Evolutionary conservation across 2,113 vertebrate genomes (phyloP).

Genomic region (Pao palembangensis): DNA sequence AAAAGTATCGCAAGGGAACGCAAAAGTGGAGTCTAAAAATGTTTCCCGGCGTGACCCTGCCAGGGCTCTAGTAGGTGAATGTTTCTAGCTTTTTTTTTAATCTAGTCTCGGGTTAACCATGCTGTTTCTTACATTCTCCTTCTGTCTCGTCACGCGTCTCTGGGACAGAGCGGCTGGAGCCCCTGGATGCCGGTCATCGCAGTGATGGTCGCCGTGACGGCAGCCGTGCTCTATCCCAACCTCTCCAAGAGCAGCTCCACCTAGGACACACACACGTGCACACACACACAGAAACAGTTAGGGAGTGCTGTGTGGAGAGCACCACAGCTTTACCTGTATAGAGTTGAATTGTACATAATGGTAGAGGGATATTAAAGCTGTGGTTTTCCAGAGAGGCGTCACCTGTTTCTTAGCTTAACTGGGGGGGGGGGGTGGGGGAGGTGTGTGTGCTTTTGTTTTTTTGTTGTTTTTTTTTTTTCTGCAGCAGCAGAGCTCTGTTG

Average conservation of each 20-base stretch:
- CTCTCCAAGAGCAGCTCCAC: constrained; percentile 88
- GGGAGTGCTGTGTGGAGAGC: constrained; percentile 52
- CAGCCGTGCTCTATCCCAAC: constrained; percentile 93
- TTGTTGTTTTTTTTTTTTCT: constrained; percentile 53
- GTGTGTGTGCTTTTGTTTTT: constrained; percentile 53
- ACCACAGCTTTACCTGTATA: constrained; percentile 90
- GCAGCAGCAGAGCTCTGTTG: constrained; percentile 37
- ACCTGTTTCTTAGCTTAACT: constrained; percentile 57
- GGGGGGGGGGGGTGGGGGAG: neutral
- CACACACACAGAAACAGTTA: constrained; percentile 16
- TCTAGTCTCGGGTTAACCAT: too few relatives aligned
- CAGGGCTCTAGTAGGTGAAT: too few relatives aligned
- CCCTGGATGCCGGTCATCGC: constrained; percentile 98
- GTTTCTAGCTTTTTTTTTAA: too few relatives aligned
- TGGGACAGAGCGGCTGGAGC: constrained; percentile 87
- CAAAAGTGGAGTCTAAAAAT: too few relatives aligned
- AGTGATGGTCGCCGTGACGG: constrained; percentile 93
- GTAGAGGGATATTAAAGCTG: constrained; percentile 91
- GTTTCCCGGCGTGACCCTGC: too few relatives aligned
- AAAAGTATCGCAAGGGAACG: too few relatives aligned
- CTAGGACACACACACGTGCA: constrained; percentile 32
- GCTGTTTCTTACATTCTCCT: too few relatives aligned
- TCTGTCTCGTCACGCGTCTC: neutral
- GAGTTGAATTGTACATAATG: constrained; percentile 96
- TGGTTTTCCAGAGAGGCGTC: constrained; percentile 88